These are phyloP conservation scores for Brachyhypopomus gauderio DNA, from an alignment of 2,113 vertebrate genomes.

Conservation along the genomic window DNA sequence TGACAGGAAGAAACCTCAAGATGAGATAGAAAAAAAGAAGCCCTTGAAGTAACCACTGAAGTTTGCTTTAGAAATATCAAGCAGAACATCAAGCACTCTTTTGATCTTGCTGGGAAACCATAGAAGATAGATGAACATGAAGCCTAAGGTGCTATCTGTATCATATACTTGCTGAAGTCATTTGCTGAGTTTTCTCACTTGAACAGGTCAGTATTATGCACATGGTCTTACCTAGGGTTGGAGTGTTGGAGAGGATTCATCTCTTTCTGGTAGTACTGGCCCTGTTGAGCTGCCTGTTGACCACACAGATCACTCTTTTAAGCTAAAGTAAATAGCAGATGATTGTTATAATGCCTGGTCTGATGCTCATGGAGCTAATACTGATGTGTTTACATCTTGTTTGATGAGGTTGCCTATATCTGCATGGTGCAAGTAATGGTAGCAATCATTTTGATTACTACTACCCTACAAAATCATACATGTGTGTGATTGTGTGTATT, in stretches of 20 bases:
- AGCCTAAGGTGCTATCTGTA: background rate
- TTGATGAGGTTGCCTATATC: background rate
- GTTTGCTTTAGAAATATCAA: no score
- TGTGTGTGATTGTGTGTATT: background rate
- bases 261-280: conserved; percentile 89
- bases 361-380: conserved; percentile 16
- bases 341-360: background rate
- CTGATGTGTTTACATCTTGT: background rate
- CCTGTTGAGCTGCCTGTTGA: conserved; percentile 85
- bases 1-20: background rate
- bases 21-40: background rate
- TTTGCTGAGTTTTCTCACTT: background rate
- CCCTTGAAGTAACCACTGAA: background rate
- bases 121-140: no score
- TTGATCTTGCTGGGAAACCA: background rate
- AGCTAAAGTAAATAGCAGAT: background rate
- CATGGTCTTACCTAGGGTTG: conserved; percentile 73
- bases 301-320: background rate
- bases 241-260: conserved; percentile 83
- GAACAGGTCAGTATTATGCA: background rate
- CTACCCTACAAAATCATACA: background rate
- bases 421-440: background rate
- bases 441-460: background rate
- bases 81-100: no score
- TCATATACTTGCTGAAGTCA: background rate